Evolutionary conservation across 1,140 invertebrate genomes (phyloP), one percentile per base, ranked within the genome.

Genomic region (Dinoponera quadriceps): DNA sequence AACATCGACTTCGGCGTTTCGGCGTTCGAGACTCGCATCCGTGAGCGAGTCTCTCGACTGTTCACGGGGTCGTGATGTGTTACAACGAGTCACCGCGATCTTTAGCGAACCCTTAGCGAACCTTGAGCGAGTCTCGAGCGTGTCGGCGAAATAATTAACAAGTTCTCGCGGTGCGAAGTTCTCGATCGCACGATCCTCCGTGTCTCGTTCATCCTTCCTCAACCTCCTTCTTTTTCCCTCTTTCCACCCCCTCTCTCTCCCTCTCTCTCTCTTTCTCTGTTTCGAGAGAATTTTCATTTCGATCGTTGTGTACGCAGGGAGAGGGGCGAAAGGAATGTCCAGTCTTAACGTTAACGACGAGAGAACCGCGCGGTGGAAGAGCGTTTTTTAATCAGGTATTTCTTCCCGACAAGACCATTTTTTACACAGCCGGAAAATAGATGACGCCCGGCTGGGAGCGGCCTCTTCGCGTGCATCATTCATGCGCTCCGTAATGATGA

Each of bases 401-500:
- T 18, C 48, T 20, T 49, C n/a, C 0, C 11, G 38, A 49, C 20
- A 60, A 60, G 62, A 62, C 18, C 27, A 48, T 13, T 49, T 63
- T 11, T 11, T 25, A 54, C 51, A 25, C 25, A 11, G 0, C 9
- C 25, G 11, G 16, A n/a, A 54, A 33, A 25, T 11, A 51, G 25
- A 22, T n/a, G 20, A 2, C 20, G 38, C 25, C 16, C 49, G 25
- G 20, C 29, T 49, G 57, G 14, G 22, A 18, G 27, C 57, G 33
- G 29, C 18, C 20, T 20, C 3, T 9, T 3, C 38, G 38, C 38
- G 11, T 27, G 16, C 38, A 49, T 68, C 27, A 25, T 77, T 75
- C 38, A 55, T 29, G 68, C n/a, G 54, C 33, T 65, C 27, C 27
- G 62, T 62, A 68, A 77, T 54, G 66, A 54, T 54, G 74, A 77